A percentile compares a stretch with the other conserved stretches of the same genome.
Conservation (phyloP, 35 echinoderm and acorn worm genomes). For the Anneissia japonica region DNA sequence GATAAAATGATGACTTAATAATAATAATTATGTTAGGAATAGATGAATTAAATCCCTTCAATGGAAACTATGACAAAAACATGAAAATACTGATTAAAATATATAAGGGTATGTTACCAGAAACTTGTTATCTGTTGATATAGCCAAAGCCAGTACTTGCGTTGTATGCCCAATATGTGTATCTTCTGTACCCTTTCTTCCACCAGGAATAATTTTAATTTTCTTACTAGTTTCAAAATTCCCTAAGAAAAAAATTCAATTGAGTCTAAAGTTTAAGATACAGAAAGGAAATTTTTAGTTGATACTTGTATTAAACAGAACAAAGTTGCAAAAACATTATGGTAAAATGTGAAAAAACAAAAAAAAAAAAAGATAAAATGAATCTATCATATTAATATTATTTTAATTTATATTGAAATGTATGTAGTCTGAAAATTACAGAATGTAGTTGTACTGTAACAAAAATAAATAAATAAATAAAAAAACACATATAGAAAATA, state of each 20-base stretch:
- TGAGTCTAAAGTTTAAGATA: neutral
- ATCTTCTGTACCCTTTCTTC: constrained; percentile 83
- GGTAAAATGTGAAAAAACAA: neutral
- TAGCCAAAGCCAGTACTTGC: constrained; percentile 71
- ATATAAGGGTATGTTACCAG: constrained; percentile 21
- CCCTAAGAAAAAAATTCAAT: constrained; percentile 43
- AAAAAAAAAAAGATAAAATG: neutral
- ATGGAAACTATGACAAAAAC: no score
- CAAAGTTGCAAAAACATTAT: neutral
- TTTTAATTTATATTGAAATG: no score
- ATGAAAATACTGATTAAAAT: no score
- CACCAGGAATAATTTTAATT: constrained; percentile 71
- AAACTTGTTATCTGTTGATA: constrained; percentile 77
- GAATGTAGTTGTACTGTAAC: no score
- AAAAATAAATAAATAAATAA: no score
- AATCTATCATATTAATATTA: no score
- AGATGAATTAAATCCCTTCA: no score
- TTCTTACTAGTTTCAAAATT: constrained; percentile 69
- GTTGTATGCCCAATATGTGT: constrained; percentile 84
- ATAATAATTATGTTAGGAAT: no score
- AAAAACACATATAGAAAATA: no score
- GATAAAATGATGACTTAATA: no score
- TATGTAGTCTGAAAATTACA: no score
- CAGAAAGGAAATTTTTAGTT: no score
- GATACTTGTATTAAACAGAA: neutral